Evolutionary conservation across 1,140 invertebrate species (phyloP).

Genomic region (Saccostrea glomerata): DNA sequence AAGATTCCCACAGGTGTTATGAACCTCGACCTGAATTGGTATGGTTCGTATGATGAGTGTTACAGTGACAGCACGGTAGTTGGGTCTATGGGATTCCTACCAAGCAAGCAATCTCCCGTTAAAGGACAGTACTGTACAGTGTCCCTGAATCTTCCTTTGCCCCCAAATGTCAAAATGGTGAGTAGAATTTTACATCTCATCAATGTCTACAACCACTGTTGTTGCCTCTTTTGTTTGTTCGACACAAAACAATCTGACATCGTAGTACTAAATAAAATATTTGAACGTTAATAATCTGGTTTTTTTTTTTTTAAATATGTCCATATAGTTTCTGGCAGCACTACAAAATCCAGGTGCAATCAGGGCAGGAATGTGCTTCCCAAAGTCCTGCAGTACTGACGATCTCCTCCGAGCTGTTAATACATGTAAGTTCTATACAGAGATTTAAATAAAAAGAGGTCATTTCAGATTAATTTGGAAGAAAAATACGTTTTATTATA

Average conservation of each 20-base stretch:
- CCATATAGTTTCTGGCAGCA: not conserved
- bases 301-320: no score
- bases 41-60: slow-evolving; percentile 26
- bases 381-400: slow-evolving; percentile 30
- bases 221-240: no score
- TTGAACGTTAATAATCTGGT: no score
- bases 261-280: no score
- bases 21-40: slow-evolving; percentile 25
- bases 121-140: slow-evolving; percentile 21
- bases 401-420: not conserved
- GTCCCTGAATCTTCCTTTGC: not conserved
- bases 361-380: slow-evolving; percentile 20
- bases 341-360: slow-evolving; percentile 26
- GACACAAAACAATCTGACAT: no score
- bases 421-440: not conserved
- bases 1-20: slow-evolving; percentile 16
- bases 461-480: no score
- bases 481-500: no score
- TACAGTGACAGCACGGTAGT: not conserved
- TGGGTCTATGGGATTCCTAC: not conserved
- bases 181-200: not conserved
- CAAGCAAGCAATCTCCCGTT: not conserved
- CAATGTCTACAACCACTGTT: no score
- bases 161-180: not conserved
- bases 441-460: not conserved